A percentile compares a stretch with the other conserved stretches of the same genome.
phyloP scores from a whole-genome alignment of 2,113 vertebrate genomes.

The Notothenia coriiceps region DNA sequence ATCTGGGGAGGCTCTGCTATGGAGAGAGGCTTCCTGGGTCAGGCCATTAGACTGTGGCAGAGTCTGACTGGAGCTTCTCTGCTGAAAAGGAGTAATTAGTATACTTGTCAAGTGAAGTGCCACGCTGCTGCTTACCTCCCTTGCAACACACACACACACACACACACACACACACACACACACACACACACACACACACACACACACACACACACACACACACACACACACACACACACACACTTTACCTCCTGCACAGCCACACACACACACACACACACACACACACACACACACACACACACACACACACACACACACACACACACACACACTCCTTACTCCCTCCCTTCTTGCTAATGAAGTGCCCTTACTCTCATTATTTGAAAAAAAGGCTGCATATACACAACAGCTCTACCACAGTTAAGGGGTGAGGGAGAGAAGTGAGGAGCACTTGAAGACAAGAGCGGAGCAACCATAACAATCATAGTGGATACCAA shows the following conservation, averaged over 20 bases:
- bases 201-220: no score
- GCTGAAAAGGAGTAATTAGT: constrained; percentile 98
- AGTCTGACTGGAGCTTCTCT: constrained; percentile 92
- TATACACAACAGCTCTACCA: constrained; percentile 51
- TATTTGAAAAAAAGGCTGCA: constrained; percentile 63
- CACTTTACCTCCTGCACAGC: no score
- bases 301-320: no score
- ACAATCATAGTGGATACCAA: constrained; percentile 45
- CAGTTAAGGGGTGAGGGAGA: constrained; percentile 45
- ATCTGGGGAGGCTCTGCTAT: constrained; percentile 69
- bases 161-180: no score
- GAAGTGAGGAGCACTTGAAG: constrained; percentile 66
- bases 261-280: no score
- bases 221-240: no score
- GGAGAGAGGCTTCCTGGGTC: constrained; percentile 85
- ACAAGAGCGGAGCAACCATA: constrained; percentile 57
- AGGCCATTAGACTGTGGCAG: constrained; percentile 93
- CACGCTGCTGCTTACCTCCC: constrained; percentile 93
- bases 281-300: no score
- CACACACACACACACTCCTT: constrained; percentile 21
- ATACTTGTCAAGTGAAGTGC: constrained; percentile 98
- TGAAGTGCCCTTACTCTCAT: constrained; percentile 77
- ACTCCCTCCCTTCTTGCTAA: constrained; percentile 70
- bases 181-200: no score
- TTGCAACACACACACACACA: constrained; percentile 19